Percentiles rank a stretch among this genome's conserved stretches.
These are phyloP conservation scores for Patiria pectinifera DNA, from an alignment of 53 echinoderm and acorn worm genomes.

Conservation along the genomic window DNA sequence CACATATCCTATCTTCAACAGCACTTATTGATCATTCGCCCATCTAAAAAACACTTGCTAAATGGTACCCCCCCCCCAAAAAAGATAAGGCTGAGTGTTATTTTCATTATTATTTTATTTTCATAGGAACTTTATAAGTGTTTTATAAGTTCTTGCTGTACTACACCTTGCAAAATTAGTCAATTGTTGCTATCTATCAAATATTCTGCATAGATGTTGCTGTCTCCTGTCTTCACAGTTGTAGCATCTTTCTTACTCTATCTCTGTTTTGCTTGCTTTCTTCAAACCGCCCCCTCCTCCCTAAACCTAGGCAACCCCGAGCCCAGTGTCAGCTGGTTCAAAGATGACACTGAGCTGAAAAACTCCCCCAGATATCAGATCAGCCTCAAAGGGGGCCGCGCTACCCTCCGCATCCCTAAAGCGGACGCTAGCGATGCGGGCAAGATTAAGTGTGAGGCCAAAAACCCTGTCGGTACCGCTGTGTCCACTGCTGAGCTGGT, in stretches of 20 bases:
- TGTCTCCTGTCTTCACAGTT: neutral
- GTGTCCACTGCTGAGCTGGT: constrained; percentile 91
- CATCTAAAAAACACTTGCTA: too few relatives aligned
- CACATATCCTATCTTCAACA: too few relatives aligned
- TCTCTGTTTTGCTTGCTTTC: constrained; percentile 32
- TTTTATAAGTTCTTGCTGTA: too few relatives aligned
- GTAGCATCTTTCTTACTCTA: constrained; percentile 4
- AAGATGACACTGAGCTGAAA: constrained; percentile 89
- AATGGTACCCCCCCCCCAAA: too few relatives aligned
- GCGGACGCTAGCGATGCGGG: constrained; percentile 77
- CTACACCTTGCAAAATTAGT: too few relatives aligned
- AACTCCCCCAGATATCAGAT: constrained; percentile 87
- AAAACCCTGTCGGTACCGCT: constrained; percentile 86
- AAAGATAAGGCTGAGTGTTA: too few relatives aligned
- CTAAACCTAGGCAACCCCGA: constrained; percentile 80
- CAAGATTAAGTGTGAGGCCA: constrained; percentile 86
- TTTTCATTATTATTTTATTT: too few relatives aligned
- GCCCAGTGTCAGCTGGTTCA: constrained; percentile 93
- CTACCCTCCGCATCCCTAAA: constrained; percentile 77
- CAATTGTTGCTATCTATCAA: too few relatives aligned
- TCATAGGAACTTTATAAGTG: too few relatives aligned
- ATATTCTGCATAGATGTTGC: neutral
- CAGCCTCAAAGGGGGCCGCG: constrained; percentile 73
- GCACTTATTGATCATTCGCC: too few relatives aligned
- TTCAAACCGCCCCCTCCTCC: neutral